Conservation (phyloP, 2,888 invertebrate genomes). For the Tachina fera region DNA sequence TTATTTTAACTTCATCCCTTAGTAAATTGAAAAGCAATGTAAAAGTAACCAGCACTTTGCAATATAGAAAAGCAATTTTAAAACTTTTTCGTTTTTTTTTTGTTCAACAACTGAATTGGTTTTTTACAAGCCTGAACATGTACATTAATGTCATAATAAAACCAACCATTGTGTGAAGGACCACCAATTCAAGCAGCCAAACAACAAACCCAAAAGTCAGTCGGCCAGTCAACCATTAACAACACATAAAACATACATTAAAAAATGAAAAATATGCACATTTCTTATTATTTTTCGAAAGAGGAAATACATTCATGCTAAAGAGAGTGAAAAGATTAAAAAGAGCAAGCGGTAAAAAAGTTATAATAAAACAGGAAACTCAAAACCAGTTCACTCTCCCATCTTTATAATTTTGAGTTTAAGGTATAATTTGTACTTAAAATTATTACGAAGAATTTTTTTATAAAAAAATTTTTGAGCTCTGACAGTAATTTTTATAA, state of each 20-base stretch:
- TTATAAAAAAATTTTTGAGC: no score
- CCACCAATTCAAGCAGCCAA: conserved; percentile 9
- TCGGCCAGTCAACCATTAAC: conserved; percentile 9
- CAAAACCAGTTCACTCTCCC: no score
- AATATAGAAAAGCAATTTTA: not conserved
- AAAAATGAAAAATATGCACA: conserved; percentile 29
- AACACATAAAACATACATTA: conserved; percentile 3
- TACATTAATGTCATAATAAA: conserved; percentile 63
- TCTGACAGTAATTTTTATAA: no score
- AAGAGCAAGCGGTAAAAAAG: not conserved
- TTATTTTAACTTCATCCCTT: conserved; percentile 26
- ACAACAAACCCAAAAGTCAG: conserved; percentile 1
- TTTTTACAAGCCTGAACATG: conserved; percentile 26
- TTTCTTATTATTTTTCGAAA: conserved; percentile 22
- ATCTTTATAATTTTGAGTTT: no score
- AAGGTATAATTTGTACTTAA: no score
- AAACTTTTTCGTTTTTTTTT: conserved; percentile 4
- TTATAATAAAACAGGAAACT: no score
- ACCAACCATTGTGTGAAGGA: conserved; percentile 20
- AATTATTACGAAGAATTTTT: no score
- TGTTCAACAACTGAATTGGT: conserved; percentile 6
- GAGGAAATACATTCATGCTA: conserved; percentile 19
- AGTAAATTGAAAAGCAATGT: conserved; percentile 56
- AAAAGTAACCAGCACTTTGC: conserved; percentile 9
- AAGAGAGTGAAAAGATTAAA: not conserved